Percentiles rank a stretch among this genome's conserved stretches.
Conservation (phyloP, 2,888 invertebrate species). For the Zelleria hepariella region DNA sequence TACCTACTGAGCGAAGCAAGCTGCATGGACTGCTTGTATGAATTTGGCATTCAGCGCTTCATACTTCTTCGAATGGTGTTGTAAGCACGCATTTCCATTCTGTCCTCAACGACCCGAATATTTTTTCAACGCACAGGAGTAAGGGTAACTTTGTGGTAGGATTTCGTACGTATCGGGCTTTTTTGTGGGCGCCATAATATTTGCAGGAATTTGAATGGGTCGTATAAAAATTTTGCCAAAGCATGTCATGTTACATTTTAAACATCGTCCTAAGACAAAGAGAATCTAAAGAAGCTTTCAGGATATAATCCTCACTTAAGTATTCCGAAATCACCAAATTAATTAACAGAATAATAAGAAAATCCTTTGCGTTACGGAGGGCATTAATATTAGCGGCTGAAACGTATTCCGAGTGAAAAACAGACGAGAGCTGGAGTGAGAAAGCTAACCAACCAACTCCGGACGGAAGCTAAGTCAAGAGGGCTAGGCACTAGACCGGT, state of each 20-base stretch:
- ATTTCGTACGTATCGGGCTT: background rate
- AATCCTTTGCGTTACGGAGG: background rate
- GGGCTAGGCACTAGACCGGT: background rate
- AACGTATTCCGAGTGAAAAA: background rate
- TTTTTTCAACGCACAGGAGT: background rate
- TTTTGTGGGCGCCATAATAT: background rate
- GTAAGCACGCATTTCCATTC: background rate
- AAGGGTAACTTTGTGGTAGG: background rate
- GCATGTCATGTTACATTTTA: no score
- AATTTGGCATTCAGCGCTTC: background rate
- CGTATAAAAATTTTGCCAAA: no score
- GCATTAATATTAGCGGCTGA: background rate
- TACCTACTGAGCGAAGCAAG: no score
- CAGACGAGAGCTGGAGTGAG: background rate
- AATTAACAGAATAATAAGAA: background rate
- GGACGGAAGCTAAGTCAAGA: background rate
- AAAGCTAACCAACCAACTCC: slow-evolving; percentile 4
- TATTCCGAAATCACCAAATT: background rate
- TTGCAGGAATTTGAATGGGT: no score
- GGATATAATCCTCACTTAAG: background rate
- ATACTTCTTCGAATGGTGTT: background rate
- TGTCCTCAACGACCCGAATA: background rate
- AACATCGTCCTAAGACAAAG: background rate
- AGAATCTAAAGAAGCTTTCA: background rate
- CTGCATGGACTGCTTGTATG: background rate